These are phyloP conservation scores for Lampropteryx suffumata DNA, from an alignment of 2,888 invertebrate species.

Conservation along the genomic window DNA sequence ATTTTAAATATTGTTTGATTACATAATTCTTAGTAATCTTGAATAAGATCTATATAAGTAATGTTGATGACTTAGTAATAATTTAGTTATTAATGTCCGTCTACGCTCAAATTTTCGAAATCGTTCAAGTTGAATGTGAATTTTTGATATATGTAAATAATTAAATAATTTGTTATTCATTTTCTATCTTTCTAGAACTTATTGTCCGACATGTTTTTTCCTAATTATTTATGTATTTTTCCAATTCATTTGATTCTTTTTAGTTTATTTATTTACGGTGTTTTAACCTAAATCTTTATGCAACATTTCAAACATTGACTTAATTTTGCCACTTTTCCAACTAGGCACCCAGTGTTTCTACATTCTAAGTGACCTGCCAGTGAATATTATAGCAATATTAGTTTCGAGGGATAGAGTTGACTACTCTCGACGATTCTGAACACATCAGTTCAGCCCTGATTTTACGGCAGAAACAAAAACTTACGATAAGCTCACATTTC, in stretches of 20 bases:
- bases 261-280: slow-evolving; percentile 1
- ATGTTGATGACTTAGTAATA: slow-evolving; percentile 11
- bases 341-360: background rate
- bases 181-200: slow-evolving; percentile 20
- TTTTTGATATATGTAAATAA: slow-evolving; percentile 31
- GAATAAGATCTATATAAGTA: slow-evolving; percentile 1
- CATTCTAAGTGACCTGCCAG: background rate
- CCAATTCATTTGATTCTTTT: slow-evolving; percentile 12
- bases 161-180: slow-evolving; percentile 13
- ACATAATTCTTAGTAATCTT: slow-evolving; percentile 14
- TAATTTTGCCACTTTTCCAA: background rate
- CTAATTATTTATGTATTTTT: slow-evolving; percentile 22
- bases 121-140: slow-evolving; percentile 1
- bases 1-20: slow-evolving; percentile 13
- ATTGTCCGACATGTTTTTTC: slow-evolving; percentile 16
- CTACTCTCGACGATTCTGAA: too few relatives aligned
- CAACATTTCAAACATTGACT: slow-evolving; percentile 3
- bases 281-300: background rate
- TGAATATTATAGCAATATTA: too few relatives aligned
- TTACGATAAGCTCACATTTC: too few relatives aligned
- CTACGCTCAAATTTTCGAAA: slow-evolving; percentile 16
- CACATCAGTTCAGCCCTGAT: too few relatives aligned
- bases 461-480: too few relatives aligned
- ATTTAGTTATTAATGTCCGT: slow-evolving; percentile 17
- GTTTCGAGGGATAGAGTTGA: too few relatives aligned